Evolutionary conservation across 2,888 invertebrate genomes (phyloP).

Genomic region (Thalpophila matura): DNA sequence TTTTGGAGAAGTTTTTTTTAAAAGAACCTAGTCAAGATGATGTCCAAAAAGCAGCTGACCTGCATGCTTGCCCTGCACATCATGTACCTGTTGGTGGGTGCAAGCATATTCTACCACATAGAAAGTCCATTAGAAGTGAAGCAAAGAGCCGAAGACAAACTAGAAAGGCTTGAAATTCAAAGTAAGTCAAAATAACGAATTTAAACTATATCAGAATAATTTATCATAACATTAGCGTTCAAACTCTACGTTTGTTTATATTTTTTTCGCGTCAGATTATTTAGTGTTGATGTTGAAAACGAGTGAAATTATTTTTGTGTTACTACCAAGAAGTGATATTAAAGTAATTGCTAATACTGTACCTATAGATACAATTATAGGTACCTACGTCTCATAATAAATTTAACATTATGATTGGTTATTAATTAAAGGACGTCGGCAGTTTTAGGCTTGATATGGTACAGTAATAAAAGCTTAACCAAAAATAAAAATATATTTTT

Average conservation of each 20-base stretch:
- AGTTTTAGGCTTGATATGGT: too few species aligned
- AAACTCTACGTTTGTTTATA: constrained; percentile 40
- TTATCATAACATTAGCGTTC: constrained; percentile 18
- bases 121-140: constrained; percentile 94
- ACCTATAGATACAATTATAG: background rate
- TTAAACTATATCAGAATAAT: background rate
- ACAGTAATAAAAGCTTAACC: too few species aligned
- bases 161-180: constrained; percentile 93
- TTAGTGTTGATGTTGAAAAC: constrained; percentile 23
- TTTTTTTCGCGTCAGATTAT: constrained; percentile 27
- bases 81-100: constrained; percentile 94
- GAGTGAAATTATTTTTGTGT: constrained; percentile 23
- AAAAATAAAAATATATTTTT: too few species aligned
- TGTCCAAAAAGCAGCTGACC: constrained; percentile 95
- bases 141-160: constrained; percentile 90
- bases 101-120: constrained; percentile 96
- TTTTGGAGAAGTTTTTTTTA: constrained; percentile 52
- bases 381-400: background rate
- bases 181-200: constrained; percentile 88
- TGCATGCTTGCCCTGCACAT: constrained; percentile 94
- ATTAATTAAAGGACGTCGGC: constrained; percentile 44
- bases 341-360: background rate
- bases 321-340: constrained; percentile 22
- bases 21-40: constrained; percentile 89
- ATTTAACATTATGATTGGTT: constrained; percentile 28